Conservation (phyloP, 2,797 vertebrate species). For the Lutjanus argentimaculatus region DNA sequence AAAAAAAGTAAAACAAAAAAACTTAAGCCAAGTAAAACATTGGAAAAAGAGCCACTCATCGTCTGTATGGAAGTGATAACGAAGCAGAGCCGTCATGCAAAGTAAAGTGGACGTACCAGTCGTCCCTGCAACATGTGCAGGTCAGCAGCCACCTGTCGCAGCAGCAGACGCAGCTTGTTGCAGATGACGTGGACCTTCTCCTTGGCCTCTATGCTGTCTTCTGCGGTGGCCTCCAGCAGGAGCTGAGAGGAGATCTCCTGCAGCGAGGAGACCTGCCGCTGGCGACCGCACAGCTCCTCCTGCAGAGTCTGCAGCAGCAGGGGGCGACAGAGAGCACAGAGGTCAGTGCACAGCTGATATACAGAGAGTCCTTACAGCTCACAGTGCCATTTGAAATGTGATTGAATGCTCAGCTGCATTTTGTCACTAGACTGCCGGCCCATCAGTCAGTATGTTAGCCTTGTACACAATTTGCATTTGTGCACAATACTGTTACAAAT, state of each 20-base stretch:
- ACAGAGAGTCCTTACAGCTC: no score
- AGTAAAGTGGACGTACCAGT: slow-evolving; percentile 82
- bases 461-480: no score
- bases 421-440: no score
- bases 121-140: slow-evolving; percentile 77
- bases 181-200: slow-evolving; percentile 92
- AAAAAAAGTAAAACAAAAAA: no score
- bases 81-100: not conserved
- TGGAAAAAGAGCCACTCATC: no score
- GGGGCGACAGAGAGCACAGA: slow-evolving; percentile 32
- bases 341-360: not conserved
- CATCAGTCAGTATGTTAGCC: no score
- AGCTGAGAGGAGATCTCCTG: slow-evolving; percentile 89
- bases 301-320: slow-evolving; percentile 87
- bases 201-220: slow-evolving; percentile 89
- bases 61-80: no score
- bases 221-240: slow-evolving; percentile 84
- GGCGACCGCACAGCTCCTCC: slow-evolving; percentile 85
- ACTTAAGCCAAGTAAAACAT: no score
- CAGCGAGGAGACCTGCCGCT: slow-evolving; percentile 85
- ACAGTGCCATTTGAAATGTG: no score
- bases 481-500: no score
- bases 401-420: no score
- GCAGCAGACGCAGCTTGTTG: slow-evolving; percentile 89
- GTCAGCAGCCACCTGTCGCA: slow-evolving; percentile 84